Evolutionary conservation across 2,113 vertebrate genomes (phyloP).

Genomic region (Lathamus discolor): DNA sequence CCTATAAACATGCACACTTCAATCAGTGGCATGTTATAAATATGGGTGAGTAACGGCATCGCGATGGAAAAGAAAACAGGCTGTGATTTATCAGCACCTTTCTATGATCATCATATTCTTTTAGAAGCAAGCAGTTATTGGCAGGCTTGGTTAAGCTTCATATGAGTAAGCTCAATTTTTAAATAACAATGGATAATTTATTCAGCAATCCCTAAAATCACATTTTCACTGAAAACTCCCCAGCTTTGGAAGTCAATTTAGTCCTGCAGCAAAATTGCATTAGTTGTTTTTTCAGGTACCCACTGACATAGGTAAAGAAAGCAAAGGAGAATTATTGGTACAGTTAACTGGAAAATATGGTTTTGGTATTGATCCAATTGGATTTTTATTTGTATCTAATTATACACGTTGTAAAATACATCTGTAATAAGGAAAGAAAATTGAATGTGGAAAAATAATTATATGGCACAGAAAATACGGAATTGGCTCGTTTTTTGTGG

Average conservation of each 20-base stretch:
- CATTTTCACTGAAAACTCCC: neutral
- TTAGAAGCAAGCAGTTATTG: neutral
- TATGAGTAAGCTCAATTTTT: constrained; percentile 13
- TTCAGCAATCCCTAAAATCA: neutral
- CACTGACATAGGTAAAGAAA: neutral
- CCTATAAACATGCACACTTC: neutral
- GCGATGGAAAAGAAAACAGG: neutral
- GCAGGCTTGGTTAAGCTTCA: neutral
- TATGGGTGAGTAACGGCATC: neutral
- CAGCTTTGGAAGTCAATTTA: neutral
- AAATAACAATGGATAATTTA: neutral
- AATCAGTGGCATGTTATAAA: constrained; percentile 10
- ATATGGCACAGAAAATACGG: neutral
- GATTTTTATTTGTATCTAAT: neutral
- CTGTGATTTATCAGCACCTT: neutral
- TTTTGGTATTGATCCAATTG: neutral
- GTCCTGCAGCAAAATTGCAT: neutral
- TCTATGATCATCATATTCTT: neutral
- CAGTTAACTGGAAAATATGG: neutral
- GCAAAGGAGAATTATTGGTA: neutral
- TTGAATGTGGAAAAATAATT: neutral
- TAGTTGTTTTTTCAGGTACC: neutral
- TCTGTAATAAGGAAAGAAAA: neutral
- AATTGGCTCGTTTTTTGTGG: neutral
- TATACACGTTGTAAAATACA: neutral